Base-by-base conservation (phyloP, 23 tunicate genomes). In the Phallusia fumigata region DNA sequence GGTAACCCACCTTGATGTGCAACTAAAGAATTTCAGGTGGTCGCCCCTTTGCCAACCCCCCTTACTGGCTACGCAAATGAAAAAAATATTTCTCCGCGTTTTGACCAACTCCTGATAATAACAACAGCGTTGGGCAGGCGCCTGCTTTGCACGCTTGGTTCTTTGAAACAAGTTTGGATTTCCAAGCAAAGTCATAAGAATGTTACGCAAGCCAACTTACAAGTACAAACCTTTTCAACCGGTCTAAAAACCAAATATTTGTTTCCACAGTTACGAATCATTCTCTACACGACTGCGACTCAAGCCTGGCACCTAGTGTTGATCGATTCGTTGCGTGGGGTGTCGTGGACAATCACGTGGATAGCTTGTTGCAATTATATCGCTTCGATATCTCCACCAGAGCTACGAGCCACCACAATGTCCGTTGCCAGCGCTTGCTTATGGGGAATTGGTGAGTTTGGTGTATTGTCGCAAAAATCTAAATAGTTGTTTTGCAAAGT, bases 241-340 rank as follows among this genome's bases (percentile, higher is more conserved):
- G 18, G 18, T n/a, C n/a, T n/a, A n/a, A n/a, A n/a, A n/a, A n/a
- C n/a, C n/a, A n/a, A n/a, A n/a, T n/a, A 51, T 13, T 58, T 58
- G 28, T 3, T 6, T 58, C 13, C 13, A 6, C 78, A 88, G 92
- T 8, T 83, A 8, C 79, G 79, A 34, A 31, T 83, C 35, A 22
- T 76, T 30, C 33, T 88, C 6, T 77, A 76, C 78, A 85, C 87
- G 5, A 22, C 84, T 0, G 79, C 58, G 8, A 83, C 81, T 15
- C 65, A 83, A 35, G 81, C 87, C 31, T 88, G 92, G 92, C 92
- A 88, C 26, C 77, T 88, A 40, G 49, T 83, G 28, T 13, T 83
- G 32, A 75, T 49, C 1, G 92, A 88, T 21, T 12, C 79, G 45
- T 36, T 83, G 36, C 58, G 87, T 0, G 87, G 92, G 0, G 34